Conservation (phyloP, 2,888 invertebrate species). For the Eristalis intricaria region DNA sequence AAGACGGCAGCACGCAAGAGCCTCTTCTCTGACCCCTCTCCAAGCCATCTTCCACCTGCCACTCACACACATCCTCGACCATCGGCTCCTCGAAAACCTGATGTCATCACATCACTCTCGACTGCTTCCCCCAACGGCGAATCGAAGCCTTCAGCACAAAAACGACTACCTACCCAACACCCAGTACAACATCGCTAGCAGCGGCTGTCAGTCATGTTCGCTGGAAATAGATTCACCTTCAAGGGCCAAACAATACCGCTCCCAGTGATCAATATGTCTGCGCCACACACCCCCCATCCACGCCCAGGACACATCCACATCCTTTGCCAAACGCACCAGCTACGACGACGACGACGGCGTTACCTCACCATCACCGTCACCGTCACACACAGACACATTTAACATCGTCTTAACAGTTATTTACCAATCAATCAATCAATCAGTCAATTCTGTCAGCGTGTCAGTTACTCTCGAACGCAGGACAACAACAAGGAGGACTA, state of each 20-base stretch:
- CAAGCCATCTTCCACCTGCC: neutral
- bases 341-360: neutral
- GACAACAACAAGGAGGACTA: neutral
- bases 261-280: constrained; percentile 58
- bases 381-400: neutral
- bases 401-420: constrained; percentile 51
- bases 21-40: neutral
- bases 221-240: constrained; percentile 56
- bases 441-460: constrained; percentile 63
- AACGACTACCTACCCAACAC: constrained; percentile 34
- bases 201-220: constrained; percentile 54
- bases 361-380: constrained; percentile 1
- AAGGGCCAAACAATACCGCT: constrained; percentile 9
- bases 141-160: constrained; percentile 1
- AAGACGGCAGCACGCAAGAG: neutral
- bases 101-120: constrained; percentile 22
- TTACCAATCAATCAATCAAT: constrained; percentile 71
- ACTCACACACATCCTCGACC: neutral
- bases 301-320: neutral
- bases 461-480: constrained; percentile 38
- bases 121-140: neutral
- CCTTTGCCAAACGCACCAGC: constrained; percentile 39
- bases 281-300: neutral
- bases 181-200: constrained; percentile 14
- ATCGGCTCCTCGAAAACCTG: neutral